Base-by-base conservation (phyloP, 2,113 vertebrate genomes). In the Pungitius pungitius region DNA sequence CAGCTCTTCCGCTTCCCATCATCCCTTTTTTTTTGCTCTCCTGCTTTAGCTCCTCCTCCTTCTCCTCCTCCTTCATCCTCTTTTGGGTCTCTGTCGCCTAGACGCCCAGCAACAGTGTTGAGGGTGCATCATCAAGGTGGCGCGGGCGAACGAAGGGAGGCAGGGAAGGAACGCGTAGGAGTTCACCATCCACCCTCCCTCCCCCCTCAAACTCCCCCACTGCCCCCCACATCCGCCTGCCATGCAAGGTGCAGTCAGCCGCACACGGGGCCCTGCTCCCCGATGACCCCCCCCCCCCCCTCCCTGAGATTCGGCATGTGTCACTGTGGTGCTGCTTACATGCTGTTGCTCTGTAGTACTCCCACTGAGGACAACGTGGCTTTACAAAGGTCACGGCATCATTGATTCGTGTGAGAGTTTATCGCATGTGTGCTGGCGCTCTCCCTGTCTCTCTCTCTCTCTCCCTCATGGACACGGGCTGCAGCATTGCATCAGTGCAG, bases 381-480 rank as follows among this genome's bases (percentile, higher is more conserved):
- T 83, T 79, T 80, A 84, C 86, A 88, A 85, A 88, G 83, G 83
- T 82, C 81, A 85, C 80, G 74, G 77, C 77, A 77, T 80, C 89
- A 92, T 92, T 90, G 91, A 92, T 92, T 90, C 85, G 91, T 87
- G 89, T 91, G 89, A 89, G 89, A 92, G 86, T 88, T 89, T 81
- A 85, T 77, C 75, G 54, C 69, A 79, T 40, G 54, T 72, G 72
- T 75, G 75, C 35, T 58, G 3, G 59, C 40, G 7, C 56, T 26
- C 59, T 35, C 57, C 30, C 33, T 1, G 26, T 30, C 30, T 30
- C 30, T 30, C 30, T n/a, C 47, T 63, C 59, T 40, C 40, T 17
- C 45, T 66, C 63, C 27, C 59, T 59, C 64, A 14, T 22, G 12
- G 69, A 43, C 63, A 75, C 67, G n/a, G 20, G n/a, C 39, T 58